Evolutionary conservation across 2,113 vertebrate genomes (phyloP).

Genomic region (Catharus fuscescens): DNA sequence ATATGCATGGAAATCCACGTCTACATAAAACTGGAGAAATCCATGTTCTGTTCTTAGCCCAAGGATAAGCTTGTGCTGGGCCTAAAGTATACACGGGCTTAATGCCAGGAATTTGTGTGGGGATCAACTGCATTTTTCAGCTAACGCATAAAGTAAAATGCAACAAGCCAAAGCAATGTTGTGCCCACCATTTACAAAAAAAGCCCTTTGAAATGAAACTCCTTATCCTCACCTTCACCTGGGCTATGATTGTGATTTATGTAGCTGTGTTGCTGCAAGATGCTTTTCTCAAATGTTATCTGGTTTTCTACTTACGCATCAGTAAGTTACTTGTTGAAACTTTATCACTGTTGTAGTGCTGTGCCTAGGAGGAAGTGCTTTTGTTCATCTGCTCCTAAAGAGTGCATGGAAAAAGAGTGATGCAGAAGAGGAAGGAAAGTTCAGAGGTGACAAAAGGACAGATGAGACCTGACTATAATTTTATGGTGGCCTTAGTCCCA

Average conservation of each 20-base stretch:
- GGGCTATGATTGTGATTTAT: not conserved
- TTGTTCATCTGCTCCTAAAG: not conserved
- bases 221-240: constrained; percentile 25
- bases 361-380: not conserved
- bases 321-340: not conserved
- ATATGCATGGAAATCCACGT: not conserved
- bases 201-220: not conserved
- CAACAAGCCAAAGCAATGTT: not conserved
- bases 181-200: not conserved
- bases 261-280: not conserved
- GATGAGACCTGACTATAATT: not conserved
- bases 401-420: rapidly evolving
- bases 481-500: not conserved
- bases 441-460: not conserved
- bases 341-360: not conserved
- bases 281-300: not conserved
- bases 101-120: not conserved
- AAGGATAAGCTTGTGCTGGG: not conserved
- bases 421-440: not conserved
- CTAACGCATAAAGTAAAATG: not conserved
- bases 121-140: not conserved
- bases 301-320: not conserved
- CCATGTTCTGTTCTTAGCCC: not conserved
- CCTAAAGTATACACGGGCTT: not conserved
- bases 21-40: not conserved